Evolutionary conservation across 2,113 vertebrate genomes (phyloP), one percentile per base, ranked within the genome.

Genomic region (Acanthisitta chloris): DNA sequence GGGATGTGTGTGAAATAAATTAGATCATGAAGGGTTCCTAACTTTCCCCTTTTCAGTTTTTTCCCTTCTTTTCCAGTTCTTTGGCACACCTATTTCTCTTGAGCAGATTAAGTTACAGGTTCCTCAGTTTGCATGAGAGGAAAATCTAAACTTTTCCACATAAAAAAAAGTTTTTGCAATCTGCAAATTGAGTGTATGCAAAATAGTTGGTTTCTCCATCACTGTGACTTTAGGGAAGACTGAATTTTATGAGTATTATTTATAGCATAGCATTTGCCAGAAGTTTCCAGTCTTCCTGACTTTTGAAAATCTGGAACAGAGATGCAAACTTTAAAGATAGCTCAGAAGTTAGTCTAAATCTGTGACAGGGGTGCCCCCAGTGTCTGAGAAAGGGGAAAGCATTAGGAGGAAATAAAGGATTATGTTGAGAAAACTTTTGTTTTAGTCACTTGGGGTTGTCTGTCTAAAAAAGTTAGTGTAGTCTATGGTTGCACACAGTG

Each of bases 61-160:
- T 2, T 6, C 6, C 2, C 2, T 62, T 36, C 15, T 64, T 91
- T 81, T 66, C 26, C 18, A 89, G n/a, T 13, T 73, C 15, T 49
- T 88, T 92, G 79, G 67, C 64, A 73, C 38, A 61, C 67, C 6
- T 45, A 17, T 28, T 29, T 61, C 74, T 94, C 66, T 67, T 40
- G 46, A 84, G 64, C 17, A 71, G 52, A 89, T 59, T 59, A 81
- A 89, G 10, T 82, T 64, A 57, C 80, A 24, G 40, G 77, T 94
- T 91, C n/a, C 17, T 85, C 31, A 46, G 33, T 72, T 40, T 36
- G 83, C 36, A 38, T n/a, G 42, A 81, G 25, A 65, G 65, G 76
- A 94, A 85, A 86, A 82, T 88, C 62, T 45, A 38, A 94, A 81
- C 45, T 73, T 94, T 96, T 78, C 69, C 81, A 84, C 8, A 34